Conservation (phyloP, 2,113 vertebrate genomes). For the Ancistrus triradiatus region DNA sequence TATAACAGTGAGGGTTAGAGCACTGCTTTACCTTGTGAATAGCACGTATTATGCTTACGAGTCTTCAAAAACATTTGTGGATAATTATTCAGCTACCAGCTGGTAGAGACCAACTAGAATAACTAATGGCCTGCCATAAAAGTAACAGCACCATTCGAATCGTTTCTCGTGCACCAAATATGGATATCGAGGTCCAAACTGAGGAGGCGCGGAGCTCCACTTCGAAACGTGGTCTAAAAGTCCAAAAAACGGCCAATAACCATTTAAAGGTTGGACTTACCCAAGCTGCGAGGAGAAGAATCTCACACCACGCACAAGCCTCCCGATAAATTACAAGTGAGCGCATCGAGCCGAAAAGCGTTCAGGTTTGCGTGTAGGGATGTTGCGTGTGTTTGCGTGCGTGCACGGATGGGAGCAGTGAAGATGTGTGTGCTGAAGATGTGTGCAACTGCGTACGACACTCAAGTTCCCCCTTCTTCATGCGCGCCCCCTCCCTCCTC, state of each 20-base stretch:
- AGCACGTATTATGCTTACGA: neutral
- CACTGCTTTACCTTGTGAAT: neutral
- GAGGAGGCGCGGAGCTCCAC: constrained; percentile 11
- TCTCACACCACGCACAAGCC: neutral
- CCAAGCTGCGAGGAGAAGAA: neutral
- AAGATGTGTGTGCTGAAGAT: constrained; percentile 40
- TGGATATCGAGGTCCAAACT: constrained; percentile 24
- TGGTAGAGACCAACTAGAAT: neutral
- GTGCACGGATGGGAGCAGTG: constrained; percentile 37
- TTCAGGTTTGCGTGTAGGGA: constrained; percentile 42
- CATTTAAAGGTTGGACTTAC: constrained; percentile 23
- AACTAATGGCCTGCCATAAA: neutral
- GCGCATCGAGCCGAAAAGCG: constrained; percentile 26
- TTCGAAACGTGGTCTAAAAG: constrained; percentile 10
- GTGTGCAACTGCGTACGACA: constrained; percentile 49
- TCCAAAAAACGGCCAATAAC: constrained; percentile 9
- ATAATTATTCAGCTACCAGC: constrained; percentile 5
- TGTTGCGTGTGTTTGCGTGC: constrained; percentile 34
- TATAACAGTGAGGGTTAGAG: neutral
- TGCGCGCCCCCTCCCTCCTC: constrained; percentile 12
- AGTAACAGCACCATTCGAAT: neutral
- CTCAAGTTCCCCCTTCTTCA: constrained; percentile 44
- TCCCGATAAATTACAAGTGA: constrained; percentile 18
- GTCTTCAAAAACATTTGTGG: constrained; percentile 3
- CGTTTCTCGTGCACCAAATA: constrained; percentile 21